Evolutionary conservation across 2,113 vertebrate species (phyloP), one percentile per base, ranked within the genome.

Genomic region (Uria lomvia): DNA sequence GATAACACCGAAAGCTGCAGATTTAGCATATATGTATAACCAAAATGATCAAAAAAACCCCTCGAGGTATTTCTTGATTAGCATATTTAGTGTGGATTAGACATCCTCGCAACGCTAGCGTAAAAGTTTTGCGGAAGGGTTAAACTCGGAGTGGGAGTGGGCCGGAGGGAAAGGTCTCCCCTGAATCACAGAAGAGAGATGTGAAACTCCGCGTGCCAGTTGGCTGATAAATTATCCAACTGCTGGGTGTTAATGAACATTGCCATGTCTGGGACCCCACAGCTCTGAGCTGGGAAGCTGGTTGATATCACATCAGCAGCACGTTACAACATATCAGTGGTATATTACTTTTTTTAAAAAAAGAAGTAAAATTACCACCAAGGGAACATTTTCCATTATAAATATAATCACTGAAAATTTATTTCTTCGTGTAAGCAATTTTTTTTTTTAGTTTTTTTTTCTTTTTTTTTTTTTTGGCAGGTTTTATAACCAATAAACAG

Each of bases 61-160:
- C 55, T 94, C 4, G 5, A 89, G 65, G 19, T 83, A 79, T 87
- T 93, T 68, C 76, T 67, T 60, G n/a, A 91, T 95, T 86, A 59
- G 59, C 55, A 84, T 78, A 50, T 85, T 92, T 93, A 75, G 36
- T n/a, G 19, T 60, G 66, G 58, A 63, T 78, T 86, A 77, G 40
- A 76, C 23, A 29, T 65, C 66, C 12, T 87, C 6, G 12, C n/a
- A 72, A 90, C 0, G 2, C 32, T 6, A 73, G n/a, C 0, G 0
- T 38, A n/a, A 32, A 94, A 95, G 92, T 94, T 95, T 91, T 89
- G n/a, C 58, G 82, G 45, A 90, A 93, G 78, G 23, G 63, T 95
- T 92, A 81, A 70, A 53, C 16, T 76, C 9, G 2, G 93, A 86
- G 17, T 27, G 22, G 55, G 45, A 92, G 66, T 53, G 68, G 68